phyloP scores from a whole-genome alignment of 2,113 vertebrate species.

The Indicator indicator region DNA sequence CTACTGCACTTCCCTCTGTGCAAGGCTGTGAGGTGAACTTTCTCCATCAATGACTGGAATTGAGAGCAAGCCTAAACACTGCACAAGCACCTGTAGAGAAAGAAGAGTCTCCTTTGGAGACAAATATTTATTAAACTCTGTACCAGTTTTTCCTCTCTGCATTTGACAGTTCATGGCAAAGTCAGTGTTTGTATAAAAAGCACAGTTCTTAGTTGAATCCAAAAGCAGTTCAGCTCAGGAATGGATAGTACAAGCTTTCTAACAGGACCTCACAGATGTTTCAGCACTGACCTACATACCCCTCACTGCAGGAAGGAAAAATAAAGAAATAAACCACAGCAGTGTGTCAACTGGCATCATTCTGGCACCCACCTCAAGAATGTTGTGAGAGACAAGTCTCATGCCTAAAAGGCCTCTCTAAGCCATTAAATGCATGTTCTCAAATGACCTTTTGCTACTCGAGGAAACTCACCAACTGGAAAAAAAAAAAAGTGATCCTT shows the following conservation, averaged over 20 bases:
- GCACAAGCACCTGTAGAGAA: neutral
- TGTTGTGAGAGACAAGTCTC: neutral
- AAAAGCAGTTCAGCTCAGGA: neutral
- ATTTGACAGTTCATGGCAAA: neutral
- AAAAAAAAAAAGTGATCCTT: neutral
- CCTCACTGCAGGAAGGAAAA: neutral
- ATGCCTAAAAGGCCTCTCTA: neutral
- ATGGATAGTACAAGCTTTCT: neutral
- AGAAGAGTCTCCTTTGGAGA: rapidly evolving
- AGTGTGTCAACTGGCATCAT: neutral
- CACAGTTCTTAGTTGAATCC: neutral
- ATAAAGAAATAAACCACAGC: slow-evolving; percentile 5
- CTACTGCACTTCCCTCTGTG: neutral
- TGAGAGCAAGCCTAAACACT: neutral
- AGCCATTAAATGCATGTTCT: slow-evolving; percentile 9
- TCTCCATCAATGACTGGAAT: neutral
- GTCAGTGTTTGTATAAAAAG: neutral
- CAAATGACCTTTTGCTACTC: slow-evolving; percentile 6
- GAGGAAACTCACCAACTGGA: neutral
- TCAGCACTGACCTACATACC: neutral
- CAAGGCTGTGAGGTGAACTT: neutral
- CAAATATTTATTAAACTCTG: neutral
- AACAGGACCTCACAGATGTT: neutral
- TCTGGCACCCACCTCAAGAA: neutral
- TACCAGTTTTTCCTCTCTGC: neutral